phyloP scores from a whole-genome alignment of 53 echinoderm and acorn worm genomes.

The Antedon mediterranea region DNA sequence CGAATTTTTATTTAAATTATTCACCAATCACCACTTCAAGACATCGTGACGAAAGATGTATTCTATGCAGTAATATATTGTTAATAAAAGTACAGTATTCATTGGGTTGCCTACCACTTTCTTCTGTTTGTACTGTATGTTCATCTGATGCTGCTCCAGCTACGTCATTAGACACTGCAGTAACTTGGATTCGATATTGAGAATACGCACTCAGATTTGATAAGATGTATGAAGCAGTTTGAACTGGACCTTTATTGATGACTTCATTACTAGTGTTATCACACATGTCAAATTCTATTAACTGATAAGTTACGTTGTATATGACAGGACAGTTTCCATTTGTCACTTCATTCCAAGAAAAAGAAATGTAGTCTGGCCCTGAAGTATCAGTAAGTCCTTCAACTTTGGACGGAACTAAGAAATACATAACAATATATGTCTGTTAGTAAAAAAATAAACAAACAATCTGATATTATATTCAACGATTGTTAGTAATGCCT shows the following conservation, averaged over 20 bases:
- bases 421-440: background rate
- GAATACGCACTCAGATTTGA: constrained; percentile 4
- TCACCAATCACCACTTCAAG: no score
- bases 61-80: no score
- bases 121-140: background rate
- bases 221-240: background rate
- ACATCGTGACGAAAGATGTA: no score
- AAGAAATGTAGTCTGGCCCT: background rate
- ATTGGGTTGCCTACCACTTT: background rate
- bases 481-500: no score
- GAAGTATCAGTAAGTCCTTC: background rate
- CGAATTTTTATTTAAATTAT: no score
- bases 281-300: background rate
- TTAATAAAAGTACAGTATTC: no score
- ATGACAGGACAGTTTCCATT: background rate
- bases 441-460: no score
- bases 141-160: no score
- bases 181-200: background rate
- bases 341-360: background rate
- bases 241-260: background rate
- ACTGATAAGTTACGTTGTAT: background rate
- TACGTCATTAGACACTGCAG: background rate
- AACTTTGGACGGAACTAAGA: background rate
- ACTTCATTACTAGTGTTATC: background rate
- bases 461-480: no score